A percentile compares a stretch with the other conserved stretches of the same genome.
phyloP scores from a whole-genome alignment of 2,113 vertebrate genomes.

The Rhadina sibilatrix region DNA sequence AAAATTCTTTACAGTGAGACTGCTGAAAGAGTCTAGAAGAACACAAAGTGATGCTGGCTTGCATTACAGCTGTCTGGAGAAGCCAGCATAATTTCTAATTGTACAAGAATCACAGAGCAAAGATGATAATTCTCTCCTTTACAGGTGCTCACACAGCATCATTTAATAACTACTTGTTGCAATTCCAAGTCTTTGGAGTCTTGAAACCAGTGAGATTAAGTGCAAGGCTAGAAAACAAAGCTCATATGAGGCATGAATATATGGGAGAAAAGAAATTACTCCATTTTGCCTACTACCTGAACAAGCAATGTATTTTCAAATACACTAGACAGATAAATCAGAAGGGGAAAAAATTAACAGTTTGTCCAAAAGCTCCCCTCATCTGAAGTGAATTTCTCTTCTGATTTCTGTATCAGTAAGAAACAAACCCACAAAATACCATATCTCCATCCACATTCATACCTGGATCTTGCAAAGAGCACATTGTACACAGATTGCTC shows the following conservation, averaged over 20 bases:
- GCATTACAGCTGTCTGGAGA: background rate
- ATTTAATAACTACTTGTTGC: background rate
- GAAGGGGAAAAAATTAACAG: background rate
- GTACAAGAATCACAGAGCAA: background rate
- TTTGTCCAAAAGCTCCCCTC: background rate
- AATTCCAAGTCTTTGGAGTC: background rate
- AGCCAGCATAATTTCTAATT: background rate
- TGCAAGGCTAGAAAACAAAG: background rate
- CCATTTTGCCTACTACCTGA: background rate
- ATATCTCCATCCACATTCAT: background rate
- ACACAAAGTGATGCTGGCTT: background rate
- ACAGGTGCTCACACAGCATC: background rate
- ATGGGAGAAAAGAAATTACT: background rate
- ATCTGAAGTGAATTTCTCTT: background rate
- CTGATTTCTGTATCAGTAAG: background rate
- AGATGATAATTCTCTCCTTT: background rate
- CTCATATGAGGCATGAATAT: background rate
- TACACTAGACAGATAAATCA: background rate
- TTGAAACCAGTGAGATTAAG: background rate
- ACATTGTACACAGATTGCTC: constrained; percentile 88
- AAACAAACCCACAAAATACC: background rate
- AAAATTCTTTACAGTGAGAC: background rate
- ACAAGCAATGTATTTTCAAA: background rate
- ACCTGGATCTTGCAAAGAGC: constrained; percentile 90
- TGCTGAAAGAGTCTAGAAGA: background rate